These are phyloP conservation scores for Progne subis DNA, from an alignment of 2,113 vertebrate genomes.

Conservation along the genomic window DNA sequence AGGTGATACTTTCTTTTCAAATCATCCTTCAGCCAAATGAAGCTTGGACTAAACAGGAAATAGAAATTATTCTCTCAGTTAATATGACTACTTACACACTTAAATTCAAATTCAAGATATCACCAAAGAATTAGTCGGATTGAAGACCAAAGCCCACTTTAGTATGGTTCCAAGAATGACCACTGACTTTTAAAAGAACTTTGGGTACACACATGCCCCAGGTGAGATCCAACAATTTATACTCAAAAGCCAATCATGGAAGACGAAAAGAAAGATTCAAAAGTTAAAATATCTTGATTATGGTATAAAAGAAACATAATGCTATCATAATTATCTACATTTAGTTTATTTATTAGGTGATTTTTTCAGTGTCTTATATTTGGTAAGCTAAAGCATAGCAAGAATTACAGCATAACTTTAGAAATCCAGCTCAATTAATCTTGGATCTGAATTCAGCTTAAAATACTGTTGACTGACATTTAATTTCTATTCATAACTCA, in stretches of 20 bases:
- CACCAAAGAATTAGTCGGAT: background rate
- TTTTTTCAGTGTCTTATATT: background rate
- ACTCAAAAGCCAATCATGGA: background rate
- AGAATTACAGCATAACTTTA: conserved; percentile 8
- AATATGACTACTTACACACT: background rate
- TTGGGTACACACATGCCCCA: background rate
- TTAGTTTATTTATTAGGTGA: background rate
- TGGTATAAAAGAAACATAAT: background rate
- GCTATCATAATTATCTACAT: background rate
- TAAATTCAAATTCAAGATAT: background rate
- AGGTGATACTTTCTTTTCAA: background rate
- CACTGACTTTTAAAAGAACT: background rate
- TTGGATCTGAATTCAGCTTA: background rate
- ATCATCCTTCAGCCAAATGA: background rate
- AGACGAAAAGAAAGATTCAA: background rate
- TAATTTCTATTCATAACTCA: background rate
- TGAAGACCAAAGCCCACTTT: background rate
- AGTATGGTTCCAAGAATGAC: background rate
- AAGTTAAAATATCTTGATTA: background rate
- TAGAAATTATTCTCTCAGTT: background rate
- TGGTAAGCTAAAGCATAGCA: background rate
- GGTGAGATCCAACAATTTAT: background rate
- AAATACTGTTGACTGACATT: background rate
- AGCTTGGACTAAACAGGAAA: background rate
- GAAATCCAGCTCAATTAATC: background rate